Evolutionary conservation across 2,888 invertebrate genomes (phyloP).

Genomic region (Laspeyria flexula): DNA sequence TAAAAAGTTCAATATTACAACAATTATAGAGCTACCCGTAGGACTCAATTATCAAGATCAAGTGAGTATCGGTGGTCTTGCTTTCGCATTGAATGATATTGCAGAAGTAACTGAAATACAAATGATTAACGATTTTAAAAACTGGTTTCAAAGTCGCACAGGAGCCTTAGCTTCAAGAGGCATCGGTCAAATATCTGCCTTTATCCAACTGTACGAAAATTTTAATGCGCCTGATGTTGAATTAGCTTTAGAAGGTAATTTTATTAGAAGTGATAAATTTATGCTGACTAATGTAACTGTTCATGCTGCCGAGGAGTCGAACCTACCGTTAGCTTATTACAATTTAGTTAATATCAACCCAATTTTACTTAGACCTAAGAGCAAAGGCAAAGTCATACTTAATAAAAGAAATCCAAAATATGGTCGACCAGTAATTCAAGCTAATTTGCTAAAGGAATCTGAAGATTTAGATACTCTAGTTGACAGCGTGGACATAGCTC

Average conservation of each 20-base stretch:
- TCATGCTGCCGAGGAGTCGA: slow-evolving; percentile 71
- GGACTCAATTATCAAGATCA: slow-evolving; percentile 80
- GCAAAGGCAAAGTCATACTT: slow-evolving; percentile 74
- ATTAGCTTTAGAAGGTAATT: slow-evolving; percentile 75
- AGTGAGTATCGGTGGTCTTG: slow-evolving; percentile 76
- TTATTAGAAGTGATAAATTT: slow-evolving; percentile 79
- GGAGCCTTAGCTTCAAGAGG: slow-evolving; percentile 78
- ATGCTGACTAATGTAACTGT: slow-evolving; percentile 78
- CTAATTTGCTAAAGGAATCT: slow-evolving; percentile 77
- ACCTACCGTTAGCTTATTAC: slow-evolving; percentile 74
- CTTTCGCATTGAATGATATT: slow-evolving; percentile 71
- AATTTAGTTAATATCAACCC: slow-evolving; percentile 78
- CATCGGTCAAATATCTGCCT: slow-evolving; percentile 79
- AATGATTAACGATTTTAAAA: slow-evolving; percentile 76
- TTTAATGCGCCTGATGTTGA: slow-evolving; percentile 78
- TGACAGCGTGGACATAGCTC: slow-evolving; percentile 77
- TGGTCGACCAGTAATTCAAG: slow-evolving; percentile 78
- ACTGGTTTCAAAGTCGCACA: slow-evolving; percentile 74
- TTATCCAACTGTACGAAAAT: slow-evolving; percentile 76
- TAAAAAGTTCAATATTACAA: slow-evolving; percentile 69
- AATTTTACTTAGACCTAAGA: slow-evolving; percentile 74
- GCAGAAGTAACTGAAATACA: slow-evolving; percentile 64
- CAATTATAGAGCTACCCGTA: slow-evolving; percentile 70
- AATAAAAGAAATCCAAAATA: slow-evolving; percentile 80
- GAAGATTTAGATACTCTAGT: slow-evolving; percentile 78